Percentiles rank a stretch among this genome's conserved stretches.
Evolutionary conservation across 2,888 invertebrate species (phyloP).

Genomic region (Euclidia mi): DNA sequence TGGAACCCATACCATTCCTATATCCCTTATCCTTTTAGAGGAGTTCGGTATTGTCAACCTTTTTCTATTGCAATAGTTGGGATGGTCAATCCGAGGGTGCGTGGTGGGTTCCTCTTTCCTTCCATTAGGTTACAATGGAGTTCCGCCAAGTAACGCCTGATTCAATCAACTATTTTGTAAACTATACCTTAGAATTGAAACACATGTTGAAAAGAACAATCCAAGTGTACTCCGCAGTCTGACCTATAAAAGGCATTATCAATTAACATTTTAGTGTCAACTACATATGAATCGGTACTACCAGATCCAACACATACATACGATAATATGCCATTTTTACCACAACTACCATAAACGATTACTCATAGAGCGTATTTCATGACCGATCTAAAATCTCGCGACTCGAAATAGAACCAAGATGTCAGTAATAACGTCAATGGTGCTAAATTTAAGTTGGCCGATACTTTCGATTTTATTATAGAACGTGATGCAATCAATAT

Average conservation of each 20-base stretch:
- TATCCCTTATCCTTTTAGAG: no score
- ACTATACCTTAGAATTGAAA: no score
- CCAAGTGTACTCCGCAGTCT: neutral
- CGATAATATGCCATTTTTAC: constrained; percentile 34
- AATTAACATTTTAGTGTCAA: constrained; percentile 38
- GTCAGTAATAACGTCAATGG: constrained; percentile 19
- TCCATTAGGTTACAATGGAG: no score
- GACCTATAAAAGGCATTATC: neutral
- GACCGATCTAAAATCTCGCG: neutral
- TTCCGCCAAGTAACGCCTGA: no score
- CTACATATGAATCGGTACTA: constrained; percentile 16
- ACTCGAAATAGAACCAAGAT: constrained; percentile 10
- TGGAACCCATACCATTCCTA: no score
- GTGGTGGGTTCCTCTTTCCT: no score
- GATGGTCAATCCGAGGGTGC: no score
- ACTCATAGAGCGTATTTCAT: constrained; percentile 14
- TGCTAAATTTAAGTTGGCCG: constrained; percentile 9
- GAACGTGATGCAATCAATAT: constrained; percentile 14
- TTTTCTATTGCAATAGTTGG: no score
- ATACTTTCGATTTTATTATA: constrained; percentile 9
- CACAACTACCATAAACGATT: constrained; percentile 26
- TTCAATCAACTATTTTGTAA: no score
- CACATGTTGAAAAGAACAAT: no score
- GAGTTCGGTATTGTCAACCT: no score
- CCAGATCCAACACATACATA: constrained; percentile 21